phyloP scores from a whole-genome alignment of 2,888 invertebrate genomes.

The Drosophila buzzatii region DNA sequence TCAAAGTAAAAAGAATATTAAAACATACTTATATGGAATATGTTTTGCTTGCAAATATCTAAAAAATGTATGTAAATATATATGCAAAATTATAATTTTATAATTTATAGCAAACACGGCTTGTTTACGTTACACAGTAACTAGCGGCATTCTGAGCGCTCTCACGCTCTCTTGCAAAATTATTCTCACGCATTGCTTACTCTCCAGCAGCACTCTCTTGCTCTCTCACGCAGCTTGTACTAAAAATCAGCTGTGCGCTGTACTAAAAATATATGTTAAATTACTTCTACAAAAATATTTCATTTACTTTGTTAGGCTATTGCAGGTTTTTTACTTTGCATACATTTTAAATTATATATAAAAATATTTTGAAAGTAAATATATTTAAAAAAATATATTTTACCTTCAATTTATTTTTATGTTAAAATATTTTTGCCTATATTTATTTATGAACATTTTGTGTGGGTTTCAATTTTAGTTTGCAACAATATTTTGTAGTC shows the following conservation, averaged over 20 bases:
- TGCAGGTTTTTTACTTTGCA: background rate
- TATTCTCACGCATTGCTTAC: slow-evolving; percentile 52
- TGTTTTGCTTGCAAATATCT: background rate
- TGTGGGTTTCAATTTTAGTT: background rate
- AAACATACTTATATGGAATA: background rate
- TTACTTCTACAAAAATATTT: slow-evolving; percentile 5
- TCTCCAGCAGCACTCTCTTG: slow-evolving; percentile 19
- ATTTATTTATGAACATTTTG: no score
- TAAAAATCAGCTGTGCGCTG: slow-evolving; percentile 67
- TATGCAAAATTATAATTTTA: background rate
- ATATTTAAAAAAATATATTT: background rate
- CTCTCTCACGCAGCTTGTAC: slow-evolving; percentile 56
- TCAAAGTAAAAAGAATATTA: no score
- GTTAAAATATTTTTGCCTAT: background rate
- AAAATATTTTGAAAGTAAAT: background rate
- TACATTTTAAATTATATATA: background rate
- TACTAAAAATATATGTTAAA: slow-evolving; percentile 50
- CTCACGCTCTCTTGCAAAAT: slow-evolving; percentile 26
- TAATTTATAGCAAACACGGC: slow-evolving; percentile 61
- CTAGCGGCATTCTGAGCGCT: slow-evolving; percentile 30
- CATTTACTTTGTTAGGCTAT: background rate
- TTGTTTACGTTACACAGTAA: slow-evolving; percentile 65
- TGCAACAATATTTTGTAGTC: slow-evolving; percentile 5
- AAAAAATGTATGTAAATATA: background rate
- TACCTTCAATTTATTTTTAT: no score